Base-by-base conservation (phyloP, 2,888 invertebrate species). In the Cheilosia vernalis region DNA sequence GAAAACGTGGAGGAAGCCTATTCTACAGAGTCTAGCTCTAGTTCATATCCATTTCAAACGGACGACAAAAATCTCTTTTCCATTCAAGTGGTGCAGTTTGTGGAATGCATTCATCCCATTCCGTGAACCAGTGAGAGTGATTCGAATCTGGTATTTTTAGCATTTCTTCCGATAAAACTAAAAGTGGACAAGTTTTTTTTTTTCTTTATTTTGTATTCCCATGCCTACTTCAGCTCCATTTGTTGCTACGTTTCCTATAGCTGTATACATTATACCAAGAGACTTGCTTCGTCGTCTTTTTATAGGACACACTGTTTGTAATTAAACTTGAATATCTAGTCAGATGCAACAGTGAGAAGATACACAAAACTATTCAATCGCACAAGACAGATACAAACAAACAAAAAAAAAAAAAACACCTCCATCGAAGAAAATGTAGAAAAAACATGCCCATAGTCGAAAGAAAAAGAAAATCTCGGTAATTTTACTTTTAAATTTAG, bases 61-160 rank as follows among this genome's bases (percentile, higher is more conserved):
- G 51, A 30, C 60, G 42, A 61, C 24, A 61, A 61, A 61, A 72
- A 42, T n/a, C 24, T 37, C 42, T 49, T 67, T 64, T 79, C 30
- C 30, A 37, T 64, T 58, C 61, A 42, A 67, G 27, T 76, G 49
- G 49, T 76, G 49, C 30, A 58, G 19, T 24, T 53, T 7, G 15
- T 24, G 66, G 53, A 64, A 70, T 70, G 77, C 69, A 63, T 70
- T 70, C 40, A 47, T 42, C 47, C 55, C 55, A 79, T 73, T 69
- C 56, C 51, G 44, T 58, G 33, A 49, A 44, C 19, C 51, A 79
- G 69, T 78, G 83, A 84, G 83, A 79, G 73, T 79, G 74, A 69
- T 84, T 73, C 60, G 44, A 63, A 73, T 79, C 74, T 74, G 63
- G 56, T 84, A 83, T 79, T 84, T 84, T 79, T 74, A 84, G 64